These are phyloP conservation scores for Reticulitermes speratus DNA, from an alignment of 1,140 invertebrate genomes.

Conservation along the genomic window DNA sequence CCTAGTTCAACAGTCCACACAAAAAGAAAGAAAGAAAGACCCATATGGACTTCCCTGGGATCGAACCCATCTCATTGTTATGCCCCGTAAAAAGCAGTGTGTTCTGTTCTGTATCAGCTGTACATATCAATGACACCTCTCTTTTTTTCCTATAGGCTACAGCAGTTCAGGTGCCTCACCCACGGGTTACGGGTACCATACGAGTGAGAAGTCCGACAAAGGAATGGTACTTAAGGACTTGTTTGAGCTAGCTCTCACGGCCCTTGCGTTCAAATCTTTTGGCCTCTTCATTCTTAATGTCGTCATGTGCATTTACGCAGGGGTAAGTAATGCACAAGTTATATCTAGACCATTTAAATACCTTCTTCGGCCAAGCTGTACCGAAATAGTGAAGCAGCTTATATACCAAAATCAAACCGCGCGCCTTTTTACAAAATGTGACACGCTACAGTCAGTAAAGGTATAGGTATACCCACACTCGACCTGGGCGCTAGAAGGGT, in stretches of 20 bases:
- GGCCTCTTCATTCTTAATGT: slow-evolving; percentile 74
- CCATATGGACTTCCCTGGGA: no score
- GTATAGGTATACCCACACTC: no score
- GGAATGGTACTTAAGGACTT: slow-evolving; percentile 64
- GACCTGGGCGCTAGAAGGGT: no score
- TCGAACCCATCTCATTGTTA: no score
- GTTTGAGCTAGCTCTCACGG: slow-evolving; percentile 74
- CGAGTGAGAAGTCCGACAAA: slow-evolving; percentile 40
- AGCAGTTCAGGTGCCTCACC: background rate
- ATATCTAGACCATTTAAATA: background rate
- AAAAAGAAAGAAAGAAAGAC: no score
- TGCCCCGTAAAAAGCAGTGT: no score
- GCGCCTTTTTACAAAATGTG: no score
- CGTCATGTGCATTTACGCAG: slow-evolving; percentile 64
- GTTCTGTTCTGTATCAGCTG: no score
- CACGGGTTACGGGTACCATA: background rate
- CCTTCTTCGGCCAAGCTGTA: background rate
- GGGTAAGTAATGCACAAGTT: slow-evolving; percentile 45
- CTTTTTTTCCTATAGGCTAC: background rate
- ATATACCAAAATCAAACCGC: no score
- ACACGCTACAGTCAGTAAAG: no score
- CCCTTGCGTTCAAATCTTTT: slow-evolving; percentile 74
- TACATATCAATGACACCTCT: no score
- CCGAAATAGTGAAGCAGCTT: background rate
- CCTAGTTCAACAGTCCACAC: no score